Percentiles rank a stretch among this genome's conserved stretches.
Conservation (phyloP, 1,140 invertebrate species). For the Drosophila baimaii region DNA sequence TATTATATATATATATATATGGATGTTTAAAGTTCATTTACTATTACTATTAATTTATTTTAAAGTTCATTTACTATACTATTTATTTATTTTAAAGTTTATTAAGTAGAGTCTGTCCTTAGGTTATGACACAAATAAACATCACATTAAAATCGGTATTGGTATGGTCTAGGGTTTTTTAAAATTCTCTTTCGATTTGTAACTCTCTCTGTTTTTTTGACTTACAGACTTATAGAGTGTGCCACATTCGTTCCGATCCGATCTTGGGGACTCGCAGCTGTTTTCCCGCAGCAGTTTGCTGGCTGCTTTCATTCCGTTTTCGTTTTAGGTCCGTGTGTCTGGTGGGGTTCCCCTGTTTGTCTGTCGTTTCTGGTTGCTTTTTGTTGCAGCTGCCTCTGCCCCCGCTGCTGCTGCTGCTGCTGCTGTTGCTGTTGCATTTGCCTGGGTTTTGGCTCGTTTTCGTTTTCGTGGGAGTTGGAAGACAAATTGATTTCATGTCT, state of each 20-base stretch:
- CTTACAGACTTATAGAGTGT: not conserved
- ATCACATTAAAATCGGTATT: too few relatives aligned
- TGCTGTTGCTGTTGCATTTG: constrained; percentile 32
- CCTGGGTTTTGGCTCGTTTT: constrained; percentile 62
- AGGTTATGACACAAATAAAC: too few relatives aligned
- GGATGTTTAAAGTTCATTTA: too few relatives aligned
- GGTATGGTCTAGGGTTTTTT: too few relatives aligned
- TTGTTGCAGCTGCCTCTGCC: too few relatives aligned
- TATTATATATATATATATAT: too few relatives aligned
- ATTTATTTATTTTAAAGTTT: too few relatives aligned
- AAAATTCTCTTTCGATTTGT: not conserved
- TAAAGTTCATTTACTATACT: too few relatives aligned
- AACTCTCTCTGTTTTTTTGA: not conserved
- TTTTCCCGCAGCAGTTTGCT: constrained; percentile 28
- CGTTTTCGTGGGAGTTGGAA: constrained; percentile 80
- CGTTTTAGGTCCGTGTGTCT: constrained; percentile 10
- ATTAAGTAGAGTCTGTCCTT: too few relatives aligned
- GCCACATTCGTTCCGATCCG: not conserved
- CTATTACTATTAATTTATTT: too few relatives aligned
- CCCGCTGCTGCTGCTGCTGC: not conserved
- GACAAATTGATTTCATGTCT: constrained; percentile 83
- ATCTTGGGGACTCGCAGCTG: constrained; percentile 10
- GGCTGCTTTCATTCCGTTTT: constrained; percentile 34
- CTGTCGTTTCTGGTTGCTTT: constrained; percentile 2
- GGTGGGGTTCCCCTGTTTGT: constrained; percentile 7